These are phyloP conservation scores for Siderastrea siderea DNA, from an alignment of 92 coral and sea anemone species.

Conservation along the genomic window DNA sequence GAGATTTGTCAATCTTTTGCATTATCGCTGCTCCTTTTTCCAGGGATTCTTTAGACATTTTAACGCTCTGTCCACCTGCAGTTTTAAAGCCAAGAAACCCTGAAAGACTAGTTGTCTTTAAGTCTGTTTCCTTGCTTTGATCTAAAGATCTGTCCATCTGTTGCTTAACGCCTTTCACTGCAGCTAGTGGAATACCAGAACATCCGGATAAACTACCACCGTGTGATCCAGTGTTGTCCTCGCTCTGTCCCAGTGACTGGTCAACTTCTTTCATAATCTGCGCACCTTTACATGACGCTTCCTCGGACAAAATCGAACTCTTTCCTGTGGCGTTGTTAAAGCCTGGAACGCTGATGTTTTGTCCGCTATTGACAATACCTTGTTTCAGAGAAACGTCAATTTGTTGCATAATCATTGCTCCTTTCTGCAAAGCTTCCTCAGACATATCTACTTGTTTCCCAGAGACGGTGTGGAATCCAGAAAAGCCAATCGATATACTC, in stretches of 20 bases:
- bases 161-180: constrained; percentile 39
- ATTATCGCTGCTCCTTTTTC: constrained; percentile 54
- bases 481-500: background rate
- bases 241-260: background rate
- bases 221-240: background rate
- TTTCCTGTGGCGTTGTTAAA: constrained; percentile 71
- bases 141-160: constrained; percentile 3
- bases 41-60: constrained; percentile 50
- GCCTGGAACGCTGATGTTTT: background rate
- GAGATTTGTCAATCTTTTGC: constrained; percentile 15
- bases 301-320: constrained; percentile 37
- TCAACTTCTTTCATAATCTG: background rate
- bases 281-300: constrained; percentile 45
- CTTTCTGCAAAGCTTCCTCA: constrained; percentile 73
- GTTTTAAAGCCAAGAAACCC: constrained; percentile 34
- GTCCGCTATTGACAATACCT: background rate
- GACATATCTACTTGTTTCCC: constrained; percentile 68
- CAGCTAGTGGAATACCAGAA: constrained; percentile 50
- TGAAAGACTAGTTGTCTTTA: background rate
- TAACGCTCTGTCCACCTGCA: constrained; percentile 40
- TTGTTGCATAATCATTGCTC: constrained; percentile 29
- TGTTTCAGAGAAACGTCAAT: constrained; percentile 2
- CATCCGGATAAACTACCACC: background rate
- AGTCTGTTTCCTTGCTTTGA: background rate
- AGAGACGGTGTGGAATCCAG: constrained; percentile 78